Evolutionary conservation across 2,888 invertebrate species (phyloP), one percentile per base, ranked within the genome.

Genomic region (Embidobia sp.): DNA sequence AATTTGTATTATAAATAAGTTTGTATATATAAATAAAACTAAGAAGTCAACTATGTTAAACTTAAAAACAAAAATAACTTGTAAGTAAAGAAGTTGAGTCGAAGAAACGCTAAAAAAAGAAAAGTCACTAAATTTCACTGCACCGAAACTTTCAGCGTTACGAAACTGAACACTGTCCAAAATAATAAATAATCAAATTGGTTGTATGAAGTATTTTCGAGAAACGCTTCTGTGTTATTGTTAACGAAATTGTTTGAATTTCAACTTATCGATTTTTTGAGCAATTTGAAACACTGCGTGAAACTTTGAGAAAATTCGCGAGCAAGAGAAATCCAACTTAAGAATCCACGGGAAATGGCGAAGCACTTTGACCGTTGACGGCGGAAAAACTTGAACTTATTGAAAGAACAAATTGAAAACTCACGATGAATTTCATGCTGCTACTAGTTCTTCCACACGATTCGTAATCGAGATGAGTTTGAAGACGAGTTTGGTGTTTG

Each of bases 391-490:
- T 15, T 7, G 40, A 51, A 31, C 19, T 7, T 29, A 31, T n/a
- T 74, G 26, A 27, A 35, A 27, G 31, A 18, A 31, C 18, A 63
- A 37, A 69, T 35, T 48, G 35, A 8, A 26, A 66, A 86, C 86
- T 88, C 82, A 88, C 88, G 79, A 87, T 59, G 82, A 85, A 87
- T 80, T 88, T 87, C 88, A 88, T 88, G 79, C 79, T 84, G 81
- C 46, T 57, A 72, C 55, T 59, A 57, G 35, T 59, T 70, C 35
- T 29, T 67, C 53, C 46, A 44, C 48, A 57, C 37, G 75, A 74
- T 63, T 79, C 57, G 76, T 75, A 66, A 73, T 77, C 78, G 77
- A 59, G 80, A 73, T 79, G 80, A 80, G 80, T 76, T 82, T 80
- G 78, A 81, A 77, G 83, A 80, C 82, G 84, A 81, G 81, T 80